phyloP scores from a whole-genome alignment of 1,140 invertebrate species.

The Papilio aristodemus region DNA sequence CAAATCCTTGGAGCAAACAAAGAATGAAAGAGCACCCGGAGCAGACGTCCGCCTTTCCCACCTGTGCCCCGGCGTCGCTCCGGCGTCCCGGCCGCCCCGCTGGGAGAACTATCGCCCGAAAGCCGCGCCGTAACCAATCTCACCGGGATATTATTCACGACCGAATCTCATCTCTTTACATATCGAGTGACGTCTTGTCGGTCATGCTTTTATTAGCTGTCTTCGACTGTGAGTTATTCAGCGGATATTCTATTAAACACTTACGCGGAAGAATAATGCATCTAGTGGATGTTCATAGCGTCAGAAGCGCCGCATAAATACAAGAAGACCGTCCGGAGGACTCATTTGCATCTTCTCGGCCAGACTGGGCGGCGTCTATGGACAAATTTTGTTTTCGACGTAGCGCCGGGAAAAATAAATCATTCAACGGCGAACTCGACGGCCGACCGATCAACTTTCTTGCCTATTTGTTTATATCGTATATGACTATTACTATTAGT shows the following conservation, averaged over 20 bases:
- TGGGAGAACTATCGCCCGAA: conserved; percentile 50
- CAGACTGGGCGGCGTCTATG: conserved; percentile 34
- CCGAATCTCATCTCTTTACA: conserved; percentile 69
- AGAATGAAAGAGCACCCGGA: conserved; percentile 71
- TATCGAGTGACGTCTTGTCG: conserved; percentile 64
- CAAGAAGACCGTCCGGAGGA: conserved; percentile 35
- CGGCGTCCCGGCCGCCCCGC: conserved; percentile 54
- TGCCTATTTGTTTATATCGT: background rate
- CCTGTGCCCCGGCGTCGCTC: conserved; percentile 57
- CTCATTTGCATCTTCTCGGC: conserved; percentile 54
- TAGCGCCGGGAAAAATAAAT: conserved; percentile 25
- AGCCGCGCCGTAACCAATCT: conserved; percentile 66
- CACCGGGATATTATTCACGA: conserved; percentile 64
- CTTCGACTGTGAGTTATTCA: conserved; percentile 68
- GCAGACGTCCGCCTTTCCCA: conserved; percentile 64
- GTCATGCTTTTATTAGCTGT: conserved; percentile 65
- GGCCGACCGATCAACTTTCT: conserved; percentile 25
- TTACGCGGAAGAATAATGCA: conserved; percentile 67
- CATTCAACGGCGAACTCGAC: conserved; percentile 25
- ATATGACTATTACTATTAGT: background rate
- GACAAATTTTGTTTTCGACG: conserved; percentile 31
- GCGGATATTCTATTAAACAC: conserved; percentile 64
- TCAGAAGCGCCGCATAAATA: conserved; percentile 50
- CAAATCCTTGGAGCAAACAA: conserved; percentile 73
- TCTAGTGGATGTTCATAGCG: conserved; percentile 60